phyloP scores from a whole-genome alignment of 1,140 invertebrate genomes.

The Eubasilissa regina region DNA sequence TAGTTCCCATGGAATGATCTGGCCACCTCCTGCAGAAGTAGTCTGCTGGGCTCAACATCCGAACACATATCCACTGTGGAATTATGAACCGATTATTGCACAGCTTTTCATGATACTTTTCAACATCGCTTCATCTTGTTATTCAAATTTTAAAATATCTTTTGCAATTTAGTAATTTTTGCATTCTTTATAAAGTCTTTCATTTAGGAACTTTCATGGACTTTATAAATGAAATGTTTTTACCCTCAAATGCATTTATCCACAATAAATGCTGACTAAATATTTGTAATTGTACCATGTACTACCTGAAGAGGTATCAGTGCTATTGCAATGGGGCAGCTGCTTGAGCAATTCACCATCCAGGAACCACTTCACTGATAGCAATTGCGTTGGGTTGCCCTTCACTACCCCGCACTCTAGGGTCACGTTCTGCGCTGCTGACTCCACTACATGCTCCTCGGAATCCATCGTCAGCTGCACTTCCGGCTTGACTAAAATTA shows the following conservation, averaged over 20 bases:
- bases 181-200: too few species aligned
- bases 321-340: slow-evolving; percentile 84
- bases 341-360: slow-evolving; percentile 87
- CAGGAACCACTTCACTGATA: slow-evolving; percentile 86
- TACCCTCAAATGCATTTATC: too few species aligned
- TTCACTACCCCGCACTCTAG: slow-evolving; percentile 83
- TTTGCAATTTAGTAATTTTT: too few species aligned
- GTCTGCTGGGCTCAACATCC: slow-evolving; percentile 85
- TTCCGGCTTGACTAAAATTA: slow-evolving; percentile 79
- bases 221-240: too few species aligned
- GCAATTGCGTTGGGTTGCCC: slow-evolving; percentile 78
- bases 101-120: too few species aligned
- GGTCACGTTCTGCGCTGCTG: slow-evolving; percentile 85
- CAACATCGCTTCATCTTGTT: too few species aligned
- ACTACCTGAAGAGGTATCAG: slow-evolving; percentile 60
- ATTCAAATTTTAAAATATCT: too few species aligned
- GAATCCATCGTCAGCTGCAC: slow-evolving; percentile 85
- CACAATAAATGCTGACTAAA: too few species aligned
- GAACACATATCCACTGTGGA: slow-evolving; percentile 76
- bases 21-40: slow-evolving; percentile 85
- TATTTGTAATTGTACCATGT: too few species aligned
- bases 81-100: too few species aligned
- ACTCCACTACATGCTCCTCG: slow-evolving; percentile 81
- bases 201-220: too few species aligned
- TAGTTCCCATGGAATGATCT: slow-evolving; percentile 92